These are phyloP conservation scores for Maccullochella peelii DNA, from an alignment of 2,113 vertebrate species.

Conservation along the genomic window DNA sequence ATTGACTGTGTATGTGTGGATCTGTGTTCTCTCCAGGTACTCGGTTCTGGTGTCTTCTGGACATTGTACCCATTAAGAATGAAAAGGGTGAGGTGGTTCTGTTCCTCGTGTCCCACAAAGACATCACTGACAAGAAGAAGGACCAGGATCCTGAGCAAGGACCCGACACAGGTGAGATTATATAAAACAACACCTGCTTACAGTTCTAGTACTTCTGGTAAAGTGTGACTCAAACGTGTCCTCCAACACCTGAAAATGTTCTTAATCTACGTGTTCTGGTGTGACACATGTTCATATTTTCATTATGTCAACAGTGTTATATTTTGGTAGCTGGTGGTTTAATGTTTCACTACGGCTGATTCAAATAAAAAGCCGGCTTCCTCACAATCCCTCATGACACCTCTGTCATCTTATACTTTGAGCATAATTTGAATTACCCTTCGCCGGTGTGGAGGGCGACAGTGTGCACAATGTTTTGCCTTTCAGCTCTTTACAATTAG, in stretches of 20 bases:
- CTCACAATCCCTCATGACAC: background rate
- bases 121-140: conserved; percentile 91
- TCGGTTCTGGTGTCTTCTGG: conserved; percentile 93
- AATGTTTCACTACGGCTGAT: background rate
- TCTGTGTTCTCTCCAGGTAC: conserved; percentile 80
- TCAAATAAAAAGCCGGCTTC: background rate
- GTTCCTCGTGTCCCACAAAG: conserved; percentile 93
- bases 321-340: background rate
- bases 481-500: conserved; percentile 31
- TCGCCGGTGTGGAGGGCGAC: background rate
- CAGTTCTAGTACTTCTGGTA: background rate
- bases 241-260: background rate
- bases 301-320: background rate
- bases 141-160: conserved; percentile 85
- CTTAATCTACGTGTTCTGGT: background rate
- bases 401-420: background rate
- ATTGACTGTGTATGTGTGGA: background rate
- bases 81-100: conserved; percentile 94
- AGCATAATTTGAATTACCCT: background rate
- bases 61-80: conserved; percentile 94
- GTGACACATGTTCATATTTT: background rate
- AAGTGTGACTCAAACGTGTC: background rate
- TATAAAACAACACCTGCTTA: background rate
- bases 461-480: background rate
- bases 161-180: conserved; percentile 85